Base-by-base conservation (phyloP, 2,113 vertebrate species). In the Cairina moschata region DNA sequence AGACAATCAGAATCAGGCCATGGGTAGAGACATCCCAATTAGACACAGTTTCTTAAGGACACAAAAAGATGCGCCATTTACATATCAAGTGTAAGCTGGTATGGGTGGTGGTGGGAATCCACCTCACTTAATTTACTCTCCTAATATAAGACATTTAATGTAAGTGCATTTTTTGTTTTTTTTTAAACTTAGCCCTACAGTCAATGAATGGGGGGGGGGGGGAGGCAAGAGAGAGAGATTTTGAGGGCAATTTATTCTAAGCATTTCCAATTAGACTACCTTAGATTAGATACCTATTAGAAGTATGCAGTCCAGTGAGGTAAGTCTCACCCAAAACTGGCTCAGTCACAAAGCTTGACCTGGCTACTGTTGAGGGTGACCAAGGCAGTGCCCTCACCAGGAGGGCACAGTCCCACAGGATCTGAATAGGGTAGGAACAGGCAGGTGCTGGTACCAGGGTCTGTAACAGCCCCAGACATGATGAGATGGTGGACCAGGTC, bases 31-130 rank as follows among this genome's bases (percentile, higher is more conserved):
- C 3, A 6, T 50, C 42, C 18, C 29, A 44, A 77, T 48, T 29
- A 91, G 81, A 96, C 48, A 50, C 32, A 85, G 86, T 91, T 91
- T 81, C 76, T 93, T 77, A 94, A 88, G 75, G 80, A 73, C 91
- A 92, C 73, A 96, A 96, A 59, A 65, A 74, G n/a, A 20, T 82
- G 13, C 56, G 73, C 50, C 48, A 56, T 34, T 91, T 93, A 93
- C 58, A 73, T 32, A 69, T 25, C 15, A 65, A 69, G 65, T 79
- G 81, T 83, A 71, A 83, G 42, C 21, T 65, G 38, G 8, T 68
- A 63, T 91, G 29, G 36, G 20, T 16, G 8, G 34, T 75, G 22
- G 13, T 42, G 11, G 31, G 46, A 94, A 72, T 56, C 52, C 28
- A 73, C 13, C 32, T 83, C 71, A 66, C 68, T 50, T 66, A 81